A percentile compares a stretch with the other conserved stretches of the same genome.
Conservation (phyloP, 2,888 invertebrate genomes). For the Limenitis camilla region DNA sequence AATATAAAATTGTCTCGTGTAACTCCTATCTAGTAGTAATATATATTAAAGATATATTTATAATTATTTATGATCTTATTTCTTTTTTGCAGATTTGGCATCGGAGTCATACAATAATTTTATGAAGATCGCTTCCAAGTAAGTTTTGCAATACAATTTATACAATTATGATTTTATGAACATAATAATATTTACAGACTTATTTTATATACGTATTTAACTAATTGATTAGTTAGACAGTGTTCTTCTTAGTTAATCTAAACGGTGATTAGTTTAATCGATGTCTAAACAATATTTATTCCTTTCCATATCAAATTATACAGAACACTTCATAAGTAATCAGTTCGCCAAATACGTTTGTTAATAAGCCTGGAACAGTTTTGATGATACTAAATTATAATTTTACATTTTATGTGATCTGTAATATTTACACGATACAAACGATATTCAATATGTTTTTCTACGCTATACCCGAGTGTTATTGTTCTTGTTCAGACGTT, state of each 20-base stretch:
- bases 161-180: slow-evolving; percentile 28
- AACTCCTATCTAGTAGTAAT: too few species aligned
- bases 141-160: slow-evolving; percentile 37
- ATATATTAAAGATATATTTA: neutral
- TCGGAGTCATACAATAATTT: slow-evolving; percentile 69
- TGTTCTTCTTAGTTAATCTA: too few species aligned
- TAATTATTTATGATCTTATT: neutral
- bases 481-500: slow-evolving; percentile 43
- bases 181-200: too few species aligned
- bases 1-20: too few species aligned
- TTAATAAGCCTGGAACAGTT: neutral
- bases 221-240: too few species aligned
- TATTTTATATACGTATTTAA: too few species aligned
- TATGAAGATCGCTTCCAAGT: slow-evolving; percentile 60
- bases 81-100: slow-evolving; percentile 62
- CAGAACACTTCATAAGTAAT: too few species aligned
- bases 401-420: neutral
- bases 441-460: slow-evolving; percentile 30
- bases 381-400: neutral
- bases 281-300: too few species aligned
- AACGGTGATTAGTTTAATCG: too few species aligned
- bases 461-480: slow-evolving; percentile 28
- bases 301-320: too few species aligned
- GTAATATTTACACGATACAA: slow-evolving; percentile 9
- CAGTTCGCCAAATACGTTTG: neutral